Evolutionary conservation across 2,797 vertebrate genomes (phyloP), one percentile per base, ranked within the genome.

Genomic region (Aulostomus chinensis): DNA sequence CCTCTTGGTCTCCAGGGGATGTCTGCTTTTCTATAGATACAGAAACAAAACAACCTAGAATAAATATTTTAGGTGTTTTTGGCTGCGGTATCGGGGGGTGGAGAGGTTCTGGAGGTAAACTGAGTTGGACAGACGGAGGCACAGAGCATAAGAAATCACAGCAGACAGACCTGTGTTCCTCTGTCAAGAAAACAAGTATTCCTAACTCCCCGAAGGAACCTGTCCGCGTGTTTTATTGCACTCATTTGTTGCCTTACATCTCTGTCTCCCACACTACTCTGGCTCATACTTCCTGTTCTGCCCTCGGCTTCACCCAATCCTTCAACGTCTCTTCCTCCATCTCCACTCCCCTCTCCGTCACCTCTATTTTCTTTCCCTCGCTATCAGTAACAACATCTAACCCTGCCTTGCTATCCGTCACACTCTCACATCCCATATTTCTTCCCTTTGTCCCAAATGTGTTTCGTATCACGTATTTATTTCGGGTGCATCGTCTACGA

Each of bases 161-260:
- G 61, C 52, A 62, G 79, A 68, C 67, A 69, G 65, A 68, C 61
- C 68, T 56, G 70, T 71, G 74, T 72, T 73, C 30, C 51, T 71
- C 69, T 51, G 74, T 81, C 73, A 69, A 13, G 68, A 58, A 69
- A 84, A 85, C 67, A 78, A 67, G 58, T 66, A 82, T 65, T 62
- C 37, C 50, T 79, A 74, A 69, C 75, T 76, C 78, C 80, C 77
- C 2, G 11, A 25, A 78, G 78, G 71, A 78, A 63, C 51, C 72
- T 60, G 77, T 41, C 70, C 29, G 7, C 67, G 73, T 72, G 62
- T 73, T 80, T 83, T 80, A 81, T 83, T 76, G 62, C 37, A 40
- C 80, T 83, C 76, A 84, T 86, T 86, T 81, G 78, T 78, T 55
- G 48, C 68, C 69, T 71, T 58, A 64, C 72, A 63, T 83, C 79